Evolutionary conservation across 2,113 vertebrate species (phyloP).

Genomic region (Tragelaphus imberbis): DNA sequence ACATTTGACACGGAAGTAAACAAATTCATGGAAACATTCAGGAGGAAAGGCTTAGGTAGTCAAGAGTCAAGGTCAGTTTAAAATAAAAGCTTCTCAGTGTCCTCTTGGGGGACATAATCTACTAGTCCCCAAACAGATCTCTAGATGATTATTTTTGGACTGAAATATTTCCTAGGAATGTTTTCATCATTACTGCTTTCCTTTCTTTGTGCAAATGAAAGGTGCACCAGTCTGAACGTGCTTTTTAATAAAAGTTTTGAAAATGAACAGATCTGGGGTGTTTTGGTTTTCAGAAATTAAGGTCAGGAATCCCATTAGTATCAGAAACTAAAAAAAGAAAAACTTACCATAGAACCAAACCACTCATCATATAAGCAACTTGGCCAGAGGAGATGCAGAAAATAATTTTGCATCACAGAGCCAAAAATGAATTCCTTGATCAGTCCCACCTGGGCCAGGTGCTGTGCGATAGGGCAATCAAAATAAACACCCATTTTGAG

Average conservation of each 20-base stretch:
- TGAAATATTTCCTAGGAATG: neutral
- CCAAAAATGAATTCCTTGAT: neutral
- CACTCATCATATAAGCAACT: neutral
- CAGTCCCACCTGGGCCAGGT: neutral
- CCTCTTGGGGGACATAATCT: neutral
- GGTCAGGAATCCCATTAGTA: constrained; percentile 19
- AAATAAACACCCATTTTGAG: neutral
- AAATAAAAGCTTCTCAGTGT: neutral
- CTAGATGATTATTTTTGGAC: neutral
- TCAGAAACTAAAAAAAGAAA: constrained; percentile 24
- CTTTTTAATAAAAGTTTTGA: neutral
- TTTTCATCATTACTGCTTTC: neutral
- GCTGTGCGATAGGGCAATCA: rapidly evolving
- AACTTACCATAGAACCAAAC: neutral
- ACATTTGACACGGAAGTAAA: constrained; percentile 23
- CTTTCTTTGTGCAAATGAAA: neutral
- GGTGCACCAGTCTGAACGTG: neutral
- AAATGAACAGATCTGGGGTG: neutral
- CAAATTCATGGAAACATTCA: neutral
- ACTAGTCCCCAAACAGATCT: neutral
- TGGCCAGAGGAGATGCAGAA: neutral
- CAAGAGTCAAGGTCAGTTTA: neutral
- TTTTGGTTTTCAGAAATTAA: constrained; percentile 55
- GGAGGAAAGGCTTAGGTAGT: neutral
- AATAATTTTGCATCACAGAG: neutral